phyloP scores from a whole-genome alignment of 2,797 vertebrate species.

The Lithobates pipiens region DNA sequence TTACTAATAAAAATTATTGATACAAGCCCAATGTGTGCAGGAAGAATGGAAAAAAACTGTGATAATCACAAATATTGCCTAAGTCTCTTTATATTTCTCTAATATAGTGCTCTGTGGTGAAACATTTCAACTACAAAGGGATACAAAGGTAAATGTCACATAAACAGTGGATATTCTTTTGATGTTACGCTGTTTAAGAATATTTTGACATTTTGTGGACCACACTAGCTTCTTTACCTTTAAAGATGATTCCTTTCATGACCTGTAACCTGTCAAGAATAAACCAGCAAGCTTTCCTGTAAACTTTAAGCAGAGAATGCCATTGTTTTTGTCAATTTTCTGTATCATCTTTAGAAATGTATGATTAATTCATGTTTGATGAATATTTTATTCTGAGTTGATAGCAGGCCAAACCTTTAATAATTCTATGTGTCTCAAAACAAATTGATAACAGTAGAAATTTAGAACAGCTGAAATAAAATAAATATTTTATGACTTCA shows the following conservation, averaged over 20 bases:
- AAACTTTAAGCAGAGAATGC: background rate
- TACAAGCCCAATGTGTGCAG: too few species aligned
- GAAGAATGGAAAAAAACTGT: too few species aligned
- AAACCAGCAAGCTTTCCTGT: background rate
- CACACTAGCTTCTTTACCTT: conserved; percentile 33
- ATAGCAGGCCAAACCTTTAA: too few species aligned
- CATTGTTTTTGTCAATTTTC: background rate
- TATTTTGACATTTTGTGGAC: conserved; percentile 56
- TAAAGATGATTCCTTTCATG: conserved; percentile 46
- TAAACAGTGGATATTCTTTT: conserved; percentile 47
- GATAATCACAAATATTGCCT: background rate
- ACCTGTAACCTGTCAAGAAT: conserved; percentile 40
- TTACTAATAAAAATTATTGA: too few species aligned
- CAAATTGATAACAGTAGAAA: too few species aligned
- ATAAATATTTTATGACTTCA: too few species aligned
- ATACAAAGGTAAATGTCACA: conserved; percentile 57
- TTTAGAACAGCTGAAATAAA: too few species aligned
- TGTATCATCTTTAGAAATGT: too few species aligned
- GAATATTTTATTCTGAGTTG: too few species aligned
- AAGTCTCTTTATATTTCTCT: conserved; percentile 13
- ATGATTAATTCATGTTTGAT: too few species aligned
- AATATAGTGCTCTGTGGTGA: conserved; percentile 17
- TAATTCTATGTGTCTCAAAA: too few species aligned
- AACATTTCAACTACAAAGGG: conserved; percentile 51
- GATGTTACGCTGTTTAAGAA: conserved; percentile 43